A percentile compares a stretch with the other conserved stretches of the same genome.
phyloP scores from a whole-genome alignment of 2,113 vertebrate species.

The Oenanthe oenanthe region DNA sequence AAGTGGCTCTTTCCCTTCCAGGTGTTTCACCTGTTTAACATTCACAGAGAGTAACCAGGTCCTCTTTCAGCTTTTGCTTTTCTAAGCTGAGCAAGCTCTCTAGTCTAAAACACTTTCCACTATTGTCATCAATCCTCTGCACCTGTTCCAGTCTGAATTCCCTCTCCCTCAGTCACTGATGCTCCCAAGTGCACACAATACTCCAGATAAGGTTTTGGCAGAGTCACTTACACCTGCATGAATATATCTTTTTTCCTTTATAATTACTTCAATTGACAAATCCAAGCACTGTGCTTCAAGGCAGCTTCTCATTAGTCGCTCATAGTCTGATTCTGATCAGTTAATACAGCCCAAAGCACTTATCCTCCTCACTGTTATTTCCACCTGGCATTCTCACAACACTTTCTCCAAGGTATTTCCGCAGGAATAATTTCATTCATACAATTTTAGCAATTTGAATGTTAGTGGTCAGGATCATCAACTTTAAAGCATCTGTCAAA shows the following conservation, averaged over 20 bases:
- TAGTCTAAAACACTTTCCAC: neutral
- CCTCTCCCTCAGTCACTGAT: neutral
- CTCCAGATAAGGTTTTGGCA: constrained; percentile 18
- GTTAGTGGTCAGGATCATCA: neutral
- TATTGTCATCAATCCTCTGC: neutral
- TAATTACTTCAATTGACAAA: neutral
- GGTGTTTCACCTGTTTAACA: constrained; percentile 12
- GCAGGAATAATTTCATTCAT: neutral
- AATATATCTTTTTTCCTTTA: neutral
- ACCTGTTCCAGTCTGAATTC: constrained; percentile 41
- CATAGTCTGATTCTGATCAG: neutral
- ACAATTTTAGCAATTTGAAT: neutral
- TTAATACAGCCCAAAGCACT: neutral
- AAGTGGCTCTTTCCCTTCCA: neutral
- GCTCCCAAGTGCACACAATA: neutral
- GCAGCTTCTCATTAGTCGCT: neutral
- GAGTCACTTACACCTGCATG: neutral
- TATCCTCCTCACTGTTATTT: neutral
- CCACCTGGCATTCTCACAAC: neutral
- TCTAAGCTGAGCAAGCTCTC: neutral
- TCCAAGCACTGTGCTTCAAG: neutral
- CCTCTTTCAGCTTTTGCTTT: neutral
- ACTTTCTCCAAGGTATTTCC: neutral
- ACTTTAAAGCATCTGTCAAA: neutral
- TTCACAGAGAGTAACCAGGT: neutral